Evolutionary conservation across 2,113 vertebrate species (phyloP).

Genomic region (Ammodytes marinus): DNA sequence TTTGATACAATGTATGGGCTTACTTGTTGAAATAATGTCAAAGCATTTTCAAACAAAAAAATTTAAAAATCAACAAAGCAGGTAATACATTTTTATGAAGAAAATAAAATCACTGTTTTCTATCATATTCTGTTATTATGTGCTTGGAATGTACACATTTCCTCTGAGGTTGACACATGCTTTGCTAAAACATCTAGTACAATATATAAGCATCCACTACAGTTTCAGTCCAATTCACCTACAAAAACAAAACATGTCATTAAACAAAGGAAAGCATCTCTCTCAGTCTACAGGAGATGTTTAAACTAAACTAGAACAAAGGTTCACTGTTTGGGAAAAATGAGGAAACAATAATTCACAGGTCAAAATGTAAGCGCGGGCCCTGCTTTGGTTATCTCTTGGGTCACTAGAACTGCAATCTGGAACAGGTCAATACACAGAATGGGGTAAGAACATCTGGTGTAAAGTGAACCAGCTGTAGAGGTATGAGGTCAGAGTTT

Average conservation of each 20-base stretch:
- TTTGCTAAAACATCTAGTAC: neutral
- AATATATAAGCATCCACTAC: neutral
- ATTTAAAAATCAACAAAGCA: neutral
- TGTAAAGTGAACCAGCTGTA: constrained; percentile 65
- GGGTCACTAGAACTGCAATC: constrained; percentile 36
- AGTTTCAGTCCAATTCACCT: neutral
- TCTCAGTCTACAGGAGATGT: neutral
- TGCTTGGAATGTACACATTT: neutral
- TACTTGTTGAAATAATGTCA: neutral
- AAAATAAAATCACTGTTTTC: neutral
- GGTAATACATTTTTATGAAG: neutral
- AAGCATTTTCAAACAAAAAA: too few species aligned
- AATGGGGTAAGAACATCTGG: constrained; percentile 62
- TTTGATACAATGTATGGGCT: neutral
- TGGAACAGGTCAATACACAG: constrained; percentile 52
- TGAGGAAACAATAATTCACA: constrained; percentile 45
- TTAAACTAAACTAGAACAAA: constrained; percentile 33
- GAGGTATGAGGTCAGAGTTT: constrained; percentile 70
- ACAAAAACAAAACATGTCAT: neutral
- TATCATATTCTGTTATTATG: neutral
- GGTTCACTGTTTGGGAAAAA: constrained; percentile 24
- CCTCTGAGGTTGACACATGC: neutral
- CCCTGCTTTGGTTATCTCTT: constrained; percentile 36
- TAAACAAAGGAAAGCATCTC: neutral
- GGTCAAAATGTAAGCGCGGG: constrained; percentile 37